phyloP scores from a whole-genome alignment of 2,113 vertebrate genomes.

The Falcunculus frontatus region DNA sequence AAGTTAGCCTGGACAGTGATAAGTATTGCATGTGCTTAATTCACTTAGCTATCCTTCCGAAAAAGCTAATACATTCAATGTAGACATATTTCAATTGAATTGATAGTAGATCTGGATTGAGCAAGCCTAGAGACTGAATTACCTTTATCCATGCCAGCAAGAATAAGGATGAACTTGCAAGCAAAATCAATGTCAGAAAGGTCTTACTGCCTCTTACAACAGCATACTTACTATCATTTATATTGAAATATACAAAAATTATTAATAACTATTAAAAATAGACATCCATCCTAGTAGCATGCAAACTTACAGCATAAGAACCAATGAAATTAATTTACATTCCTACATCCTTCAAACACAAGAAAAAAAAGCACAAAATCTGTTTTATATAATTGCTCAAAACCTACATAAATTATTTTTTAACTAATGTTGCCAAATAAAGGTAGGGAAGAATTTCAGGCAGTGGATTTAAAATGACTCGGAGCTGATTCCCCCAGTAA shows the following conservation, averaged over 20 bases:
- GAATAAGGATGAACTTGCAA: slow-evolving; percentile 62
- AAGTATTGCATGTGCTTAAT: slow-evolving; percentile 67
- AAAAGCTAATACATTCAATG: slow-evolving; percentile 69
- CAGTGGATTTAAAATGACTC: neutral
- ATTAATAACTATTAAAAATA: slow-evolving; percentile 28
- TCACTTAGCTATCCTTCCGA: slow-evolving; percentile 62
- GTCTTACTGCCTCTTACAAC: slow-evolving; percentile 41
- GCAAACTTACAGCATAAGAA: neutral
- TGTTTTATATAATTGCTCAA: neutral
- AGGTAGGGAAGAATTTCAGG: neutral
- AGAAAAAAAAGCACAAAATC: neutral
- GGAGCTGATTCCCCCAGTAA: neutral
- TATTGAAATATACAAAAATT: slow-evolving; percentile 29
- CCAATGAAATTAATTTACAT: neutral
- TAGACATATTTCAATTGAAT: slow-evolving; percentile 71
- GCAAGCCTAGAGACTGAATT: slow-evolving; percentile 64
- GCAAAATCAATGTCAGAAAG: slow-evolving; percentile 66
- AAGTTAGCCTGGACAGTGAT: slow-evolving; percentile 61
- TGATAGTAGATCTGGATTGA: slow-evolving; percentile 70
- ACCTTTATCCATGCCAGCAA: slow-evolving; percentile 62
- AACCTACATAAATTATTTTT: neutral
- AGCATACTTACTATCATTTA: neutral
- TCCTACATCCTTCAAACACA: slow-evolving; percentile 21
- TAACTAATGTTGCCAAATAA: neutral
- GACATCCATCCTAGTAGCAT: neutral